Conservation (phyloP, 2,797 vertebrate genomes). For the Natrix natrix region DNA sequence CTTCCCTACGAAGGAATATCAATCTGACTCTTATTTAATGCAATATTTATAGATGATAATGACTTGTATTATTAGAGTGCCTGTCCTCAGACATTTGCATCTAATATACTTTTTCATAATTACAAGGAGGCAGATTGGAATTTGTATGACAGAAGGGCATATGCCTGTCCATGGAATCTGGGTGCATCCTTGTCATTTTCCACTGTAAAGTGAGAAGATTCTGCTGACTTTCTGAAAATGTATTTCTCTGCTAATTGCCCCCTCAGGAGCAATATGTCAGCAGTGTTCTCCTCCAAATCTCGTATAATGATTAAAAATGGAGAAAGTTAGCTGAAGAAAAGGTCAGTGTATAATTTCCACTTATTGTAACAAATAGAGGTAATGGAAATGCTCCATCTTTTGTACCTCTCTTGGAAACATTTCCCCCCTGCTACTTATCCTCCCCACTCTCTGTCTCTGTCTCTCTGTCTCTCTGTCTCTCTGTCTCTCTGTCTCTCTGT, state of each 20-base stretch:
- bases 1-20: neutral
- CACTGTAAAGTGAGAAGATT: constrained; percentile 69
- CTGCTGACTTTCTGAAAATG: constrained; percentile 77
- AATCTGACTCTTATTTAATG: neutral
- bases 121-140: neutral
- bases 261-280: constrained; percentile 78
- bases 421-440: neutral
- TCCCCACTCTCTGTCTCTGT: too few species aligned
- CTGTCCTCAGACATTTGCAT: constrained; percentile 25
- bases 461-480: too few species aligned
- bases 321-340: constrained; percentile 82
- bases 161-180: constrained; percentile 37
- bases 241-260: constrained; percentile 79
- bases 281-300: constrained; percentile 75
- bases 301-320: constrained; percentile 91
- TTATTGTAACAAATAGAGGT: constrained; percentile 88
- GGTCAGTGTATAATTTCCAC: constrained; percentile 83
- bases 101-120: constrained; percentile 20
- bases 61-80: constrained; percentile 30
- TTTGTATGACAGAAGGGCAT: constrained; percentile 9
- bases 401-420: constrained; percentile 14
- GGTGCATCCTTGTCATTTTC: constrained; percentile 69
- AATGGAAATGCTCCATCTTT: constrained; percentile 80
- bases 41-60: constrained; percentile 26
- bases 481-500: too few species aligned